These are phyloP conservation scores for Pipistrellus pipistrellus DNA, from an alignment of 2,797 vertebrate genomes.

Conservation along the genomic window DNA sequence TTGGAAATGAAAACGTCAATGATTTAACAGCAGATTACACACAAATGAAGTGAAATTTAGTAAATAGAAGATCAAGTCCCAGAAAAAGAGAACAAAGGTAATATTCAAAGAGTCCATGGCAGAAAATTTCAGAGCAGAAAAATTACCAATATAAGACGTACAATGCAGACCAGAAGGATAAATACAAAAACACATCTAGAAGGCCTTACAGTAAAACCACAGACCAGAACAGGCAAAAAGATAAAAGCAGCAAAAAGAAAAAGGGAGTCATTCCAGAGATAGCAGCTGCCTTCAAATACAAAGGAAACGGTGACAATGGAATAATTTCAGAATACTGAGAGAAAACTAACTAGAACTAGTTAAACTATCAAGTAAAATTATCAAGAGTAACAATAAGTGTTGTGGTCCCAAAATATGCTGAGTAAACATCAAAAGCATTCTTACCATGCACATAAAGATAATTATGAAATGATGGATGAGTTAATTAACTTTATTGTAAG, in stretches of 20 bases:
- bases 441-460: neutral
- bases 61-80: neutral
- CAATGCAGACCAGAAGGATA: neutral
- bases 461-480: neutral
- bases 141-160: neutral
- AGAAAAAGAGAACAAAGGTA: neutral
- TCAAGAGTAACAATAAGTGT: neutral
- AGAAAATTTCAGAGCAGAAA: neutral
- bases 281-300: neutral
- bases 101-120: neutral
- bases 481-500: neutral
- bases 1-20: neutral
- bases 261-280: neutral
- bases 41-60: neutral
- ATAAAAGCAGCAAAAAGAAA: slow-evolving; percentile 7
- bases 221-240: neutral
- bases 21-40: neutral
- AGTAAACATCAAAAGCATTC: neutral
- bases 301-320: neutral
- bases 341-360: neutral
- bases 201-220: neutral
- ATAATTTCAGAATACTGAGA: neutral
- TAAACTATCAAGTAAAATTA: neutral
- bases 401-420: neutral
- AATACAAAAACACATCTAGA: neutral